Percentiles rank a stretch among this genome's conserved stretches.
Evolutionary conservation across 1,140 invertebrate genomes (phyloP).

Genomic region (Lepeophtheirus salmonis): DNA sequence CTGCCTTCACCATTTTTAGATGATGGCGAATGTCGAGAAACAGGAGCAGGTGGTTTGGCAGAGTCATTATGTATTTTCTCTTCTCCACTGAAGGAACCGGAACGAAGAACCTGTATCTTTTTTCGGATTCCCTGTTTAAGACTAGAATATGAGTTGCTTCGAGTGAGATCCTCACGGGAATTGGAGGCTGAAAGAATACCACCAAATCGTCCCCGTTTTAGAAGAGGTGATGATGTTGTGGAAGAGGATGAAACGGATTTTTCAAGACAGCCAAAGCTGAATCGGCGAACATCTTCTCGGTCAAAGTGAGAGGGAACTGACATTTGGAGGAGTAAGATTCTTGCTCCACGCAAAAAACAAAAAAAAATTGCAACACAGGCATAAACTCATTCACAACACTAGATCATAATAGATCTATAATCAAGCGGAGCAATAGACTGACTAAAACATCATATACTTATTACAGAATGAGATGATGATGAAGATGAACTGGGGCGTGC

Average conservation of each 20-base stretch:
- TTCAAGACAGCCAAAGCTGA: not conserved
- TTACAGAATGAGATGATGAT: not conserved
- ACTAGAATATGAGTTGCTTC: not conserved
- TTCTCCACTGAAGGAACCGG: not conserved
- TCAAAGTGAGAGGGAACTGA: too few relatives aligned
- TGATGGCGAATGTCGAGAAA: not conserved
- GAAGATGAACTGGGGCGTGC: not conserved
- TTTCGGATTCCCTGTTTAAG: not conserved
- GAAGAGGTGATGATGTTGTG: not conserved
- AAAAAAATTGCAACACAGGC: too few relatives aligned
- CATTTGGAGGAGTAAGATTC: not conserved
- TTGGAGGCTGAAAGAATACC: not conserved
- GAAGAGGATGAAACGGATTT: not conserved
- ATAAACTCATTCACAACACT: too few relatives aligned
- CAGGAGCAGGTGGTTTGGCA: not conserved
- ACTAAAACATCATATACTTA: not conserved
- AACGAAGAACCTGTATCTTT: not conserved
- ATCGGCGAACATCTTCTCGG: not conserved
- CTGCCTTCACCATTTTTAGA: not conserved
- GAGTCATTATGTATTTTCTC: not conserved
- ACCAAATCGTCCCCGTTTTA: not conserved
- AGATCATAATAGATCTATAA: too few relatives aligned
- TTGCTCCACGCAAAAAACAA: constrained; percentile 5
- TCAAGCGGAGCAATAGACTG: too few relatives aligned
- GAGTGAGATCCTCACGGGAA: not conserved